A percentile compares a stretch with the other conserved stretches of the same genome.
Evolutionary conservation across 2,113 vertebrate species (phyloP).

Genomic region (Xenus cinereus): DNA sequence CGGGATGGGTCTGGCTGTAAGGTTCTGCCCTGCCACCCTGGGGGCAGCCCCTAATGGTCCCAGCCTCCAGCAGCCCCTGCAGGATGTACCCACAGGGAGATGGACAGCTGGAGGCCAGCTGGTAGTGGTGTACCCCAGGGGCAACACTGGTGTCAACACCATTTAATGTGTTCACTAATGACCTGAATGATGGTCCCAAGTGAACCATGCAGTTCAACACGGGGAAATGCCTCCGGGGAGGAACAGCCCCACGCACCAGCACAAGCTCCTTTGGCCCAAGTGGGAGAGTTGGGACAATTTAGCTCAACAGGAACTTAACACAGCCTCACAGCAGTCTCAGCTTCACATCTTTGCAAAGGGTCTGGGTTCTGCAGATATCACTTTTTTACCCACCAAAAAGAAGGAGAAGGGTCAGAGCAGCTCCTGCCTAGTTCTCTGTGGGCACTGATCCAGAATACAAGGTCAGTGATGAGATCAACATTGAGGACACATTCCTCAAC

Average conservation of each 20-base stretch:
- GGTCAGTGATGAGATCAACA: conserved; percentile 84
- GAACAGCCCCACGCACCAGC: accelerated
- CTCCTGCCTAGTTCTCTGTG: conserved; percentile 83
- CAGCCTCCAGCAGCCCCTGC: background rate
- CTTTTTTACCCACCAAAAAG: background rate
- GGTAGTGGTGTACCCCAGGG: background rate
- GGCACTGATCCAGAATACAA: conserved; percentile 87
- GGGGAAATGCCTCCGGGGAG: background rate
- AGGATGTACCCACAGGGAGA: background rate
- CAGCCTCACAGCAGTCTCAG: background rate
- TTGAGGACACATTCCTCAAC: conserved; percentile 79
- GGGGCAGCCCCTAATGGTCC: background rate
- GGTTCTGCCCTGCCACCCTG: background rate
- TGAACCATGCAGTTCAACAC: background rate
- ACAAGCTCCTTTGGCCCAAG: background rate
- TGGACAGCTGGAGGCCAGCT: background rate
- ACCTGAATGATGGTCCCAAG: background rate
- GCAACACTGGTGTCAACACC: background rate
- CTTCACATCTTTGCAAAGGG: background rate
- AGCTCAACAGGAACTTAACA: background rate
- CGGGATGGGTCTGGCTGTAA: background rate
- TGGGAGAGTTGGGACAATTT: background rate
- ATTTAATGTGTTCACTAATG: background rate
- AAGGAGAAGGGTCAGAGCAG: background rate
- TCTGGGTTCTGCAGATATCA: background rate